Conservation (phyloP, 2,888 invertebrate genomes). For the Athrips mouffetella region DNA sequence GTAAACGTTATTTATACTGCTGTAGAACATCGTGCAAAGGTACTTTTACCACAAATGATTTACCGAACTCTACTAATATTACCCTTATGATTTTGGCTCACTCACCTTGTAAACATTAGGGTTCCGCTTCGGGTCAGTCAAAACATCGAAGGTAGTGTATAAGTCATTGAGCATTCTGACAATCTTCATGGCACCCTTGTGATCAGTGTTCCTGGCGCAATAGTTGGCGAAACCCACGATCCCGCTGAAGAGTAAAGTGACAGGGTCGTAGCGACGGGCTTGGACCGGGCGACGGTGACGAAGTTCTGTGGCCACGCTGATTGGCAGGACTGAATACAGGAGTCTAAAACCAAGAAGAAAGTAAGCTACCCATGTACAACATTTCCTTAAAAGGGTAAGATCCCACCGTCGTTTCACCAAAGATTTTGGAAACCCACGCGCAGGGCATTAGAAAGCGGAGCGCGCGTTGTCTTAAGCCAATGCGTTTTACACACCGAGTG, state of each 20-base stretch:
- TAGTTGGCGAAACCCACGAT: constrained; percentile 93
- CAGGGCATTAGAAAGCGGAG: too few relatives aligned
- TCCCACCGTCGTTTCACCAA: too few relatives aligned
- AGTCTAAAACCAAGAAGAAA: too few relatives aligned
- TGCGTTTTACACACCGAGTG: too few relatives aligned
- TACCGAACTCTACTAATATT: neutral
- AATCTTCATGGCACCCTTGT: constrained; percentile 96
- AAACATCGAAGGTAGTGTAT: constrained; percentile 95
- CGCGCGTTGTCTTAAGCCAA: too few relatives aligned
- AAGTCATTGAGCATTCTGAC: constrained; percentile 95
- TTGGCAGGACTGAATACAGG: constrained; percentile 95
- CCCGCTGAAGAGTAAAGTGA: constrained; percentile 95
- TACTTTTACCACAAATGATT: constrained; percentile 1
- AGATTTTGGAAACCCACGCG: too few relatives aligned
- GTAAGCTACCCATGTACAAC: too few relatives aligned
- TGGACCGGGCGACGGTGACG: constrained; percentile 95
- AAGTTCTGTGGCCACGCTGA: constrained; percentile 96
- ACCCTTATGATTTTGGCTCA: neutral
- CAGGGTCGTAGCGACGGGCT: constrained; percentile 91
- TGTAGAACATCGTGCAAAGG: too few relatives aligned
- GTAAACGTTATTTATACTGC: too few relatives aligned
- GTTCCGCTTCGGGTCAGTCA: constrained; percentile 94
- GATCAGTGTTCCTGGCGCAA: constrained; percentile 93
- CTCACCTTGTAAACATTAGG: constrained; percentile 96
- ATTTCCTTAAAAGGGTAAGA: too few relatives aligned